Base-by-base conservation (phyloP, 92 coral and sea anemone species). In the Scolanthus callimorphus region DNA sequence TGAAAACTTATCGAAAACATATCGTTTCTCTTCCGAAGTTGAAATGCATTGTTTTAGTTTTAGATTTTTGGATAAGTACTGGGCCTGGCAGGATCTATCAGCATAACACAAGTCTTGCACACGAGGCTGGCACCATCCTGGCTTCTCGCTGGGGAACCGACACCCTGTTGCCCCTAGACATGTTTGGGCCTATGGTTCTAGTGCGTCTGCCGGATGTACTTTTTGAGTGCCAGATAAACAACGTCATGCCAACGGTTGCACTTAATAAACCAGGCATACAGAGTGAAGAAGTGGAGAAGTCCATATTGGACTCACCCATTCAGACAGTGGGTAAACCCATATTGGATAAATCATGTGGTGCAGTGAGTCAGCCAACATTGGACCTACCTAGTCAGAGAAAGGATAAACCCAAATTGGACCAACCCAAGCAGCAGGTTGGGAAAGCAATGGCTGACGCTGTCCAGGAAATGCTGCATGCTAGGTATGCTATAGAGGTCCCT, bases 141-240 rank as follows among this genome's bases (percentile, higher is more conserved):
- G 76, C 83, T 4, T 63, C 61, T 1, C 55, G 37, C 26, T 81
- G 88, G 88, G 29, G 59, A 1, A 81, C 88, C 1, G 71, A 67
- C 9, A 60, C 78, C 0, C 52, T 81, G 3, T 74, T 67, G 12
- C 78, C 79, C n/a, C 49, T 79, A 3, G 31, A 49, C 26, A 81
- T 67, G 88, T 81, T 67, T 53, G 88, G 88, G 0, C 83, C 88
- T 37, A 81, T 81, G 88, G 83, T 69, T 9, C 27, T 75, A 28
- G 51, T 81, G 9, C 78, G 78, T 2, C 73, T 81, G 3, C 88
- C 88, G 0, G 88, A 75, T 10, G 64, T 49, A 0, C 69, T 81
- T 19, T 58, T 71, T 50, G 48, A 69, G 37, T 59, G 59, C n/a
- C 2, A 34, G 19, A 44, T 20, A 1, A 27, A 2, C 21, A 25